Evolutionary conservation across 2,888 invertebrate genomes (phyloP), one percentile per base, ranked within the genome.

Genomic region (Steromphala cineraria): DNA sequence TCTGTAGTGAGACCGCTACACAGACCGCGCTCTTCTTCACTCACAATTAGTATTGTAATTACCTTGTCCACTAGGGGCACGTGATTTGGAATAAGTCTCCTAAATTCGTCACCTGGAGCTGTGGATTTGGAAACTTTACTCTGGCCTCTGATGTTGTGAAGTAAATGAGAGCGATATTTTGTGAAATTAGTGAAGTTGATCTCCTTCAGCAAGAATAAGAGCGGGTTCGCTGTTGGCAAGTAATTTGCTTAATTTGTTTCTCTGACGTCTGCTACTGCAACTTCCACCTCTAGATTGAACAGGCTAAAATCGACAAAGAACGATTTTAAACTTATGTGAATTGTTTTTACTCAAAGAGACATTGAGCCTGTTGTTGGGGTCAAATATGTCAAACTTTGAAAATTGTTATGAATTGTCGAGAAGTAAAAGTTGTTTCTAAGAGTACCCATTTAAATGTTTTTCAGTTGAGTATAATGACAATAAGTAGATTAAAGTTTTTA

Each of bases 41-140:
- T 36, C 28, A 71, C 71, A 71, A 71, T 71, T 71, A 71, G 28
- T 40, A 71, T 71, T 71, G 71, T 71, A 71, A 71, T 71, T 71
- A 36, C 71, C 71, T 19, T 40, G 28, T 31, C 31, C 19, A 71
- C 71, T 71, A 31, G 31, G 19, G 71, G 71, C 71, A 40, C 71
- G 40, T 31, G 71, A 36, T 71, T 71, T 71, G n/a, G 71, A 71
- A 71, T 71, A 71, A 71, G 71, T 71, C 71, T 40, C 71, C 71
- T 31, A 36, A 71, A 71, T 71, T 71, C 40, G 40, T 71, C 71
- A 71, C 71, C 71, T 40, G 36, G 71, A 71, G 71, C 71, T 71
- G 71, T 36, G 36, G 71, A 71, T 40, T 71, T 28, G 71, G 71
- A 71, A 71, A 71, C 40, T 71, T 36, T 71, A 71, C 40, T 71